Evolutionary conservation across 2,888 invertebrate species (phyloP), one percentile per base, ranked within the genome.

Genomic region (Morpho achilles): DNA sequence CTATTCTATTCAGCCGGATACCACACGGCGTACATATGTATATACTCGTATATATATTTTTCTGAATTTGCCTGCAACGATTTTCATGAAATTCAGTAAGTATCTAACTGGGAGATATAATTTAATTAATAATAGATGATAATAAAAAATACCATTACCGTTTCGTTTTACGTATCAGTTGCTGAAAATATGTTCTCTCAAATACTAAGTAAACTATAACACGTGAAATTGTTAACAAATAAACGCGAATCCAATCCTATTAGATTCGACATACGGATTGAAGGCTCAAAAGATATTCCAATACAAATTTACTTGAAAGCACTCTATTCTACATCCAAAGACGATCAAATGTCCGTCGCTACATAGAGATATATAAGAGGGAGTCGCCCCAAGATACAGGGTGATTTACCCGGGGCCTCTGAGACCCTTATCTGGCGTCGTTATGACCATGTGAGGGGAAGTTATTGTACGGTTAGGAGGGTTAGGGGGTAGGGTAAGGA

Each of bases 361-460:
- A 82, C 74, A 69, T 83, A 82, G 82, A 70, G 61, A 65, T 70
- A 69, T 66, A 71, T 67, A 66, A 65, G 79, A 80, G 83, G 82
- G 84, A 76, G 80, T 76, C 82, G 78, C 87, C 84, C 85, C 79
- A 68, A 86, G 87, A 86, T 84, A 85, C 81, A 75, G 85, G 86
- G 86, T 87, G 89, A 87, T 87, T 89, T 87, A 88, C 80, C 68
- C 85, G 82, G 87, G 86, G 86, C 82, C 87, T 82, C 74, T 69
- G 79, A 79, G 87, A 84, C 88, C 90, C 90, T 90, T 90, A 89
- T 89, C 89, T 80, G 76, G 80, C 74, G 84, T 84, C 87, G 89
- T 89, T 89, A 89, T 90, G 90, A 90, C 90, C 90, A 90, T 90
- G 89, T 90, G 89, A 90, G 89, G 87, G 87, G 79, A 85, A 80